phyloP scores from a whole-genome alignment of 2,797 vertebrate genomes.

The Cygnus olor region DNA sequence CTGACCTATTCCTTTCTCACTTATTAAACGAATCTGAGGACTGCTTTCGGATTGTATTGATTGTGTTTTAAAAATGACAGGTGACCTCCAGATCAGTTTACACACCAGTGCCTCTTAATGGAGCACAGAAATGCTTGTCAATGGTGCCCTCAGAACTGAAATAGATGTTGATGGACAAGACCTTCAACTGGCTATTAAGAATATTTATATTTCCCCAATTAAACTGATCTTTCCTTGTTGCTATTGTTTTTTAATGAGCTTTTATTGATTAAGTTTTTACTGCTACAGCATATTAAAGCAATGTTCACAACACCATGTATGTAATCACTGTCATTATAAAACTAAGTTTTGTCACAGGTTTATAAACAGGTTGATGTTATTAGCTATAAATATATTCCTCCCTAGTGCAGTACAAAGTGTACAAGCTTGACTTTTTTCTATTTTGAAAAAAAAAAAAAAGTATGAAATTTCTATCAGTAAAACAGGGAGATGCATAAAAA shows the following conservation, averaged over 20 bases:
- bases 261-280: slow-evolving; percentile 45
- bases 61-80: slow-evolving; percentile 74
- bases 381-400: background rate
- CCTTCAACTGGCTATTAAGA: slow-evolving; percentile 49
- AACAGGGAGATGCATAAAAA: background rate
- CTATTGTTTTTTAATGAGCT: slow-evolving; percentile 31
- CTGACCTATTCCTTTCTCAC: slow-evolving; percentile 67
- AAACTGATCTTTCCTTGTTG: background rate
- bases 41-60: slow-evolving; percentile 67
- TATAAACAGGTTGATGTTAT: background rate
- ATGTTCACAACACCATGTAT: background rate
- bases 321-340: background rate
- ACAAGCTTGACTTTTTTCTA: background rate
- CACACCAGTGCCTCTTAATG: slow-evolving; percentile 48
- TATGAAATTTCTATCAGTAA: background rate
- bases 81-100: slow-evolving; percentile 71
- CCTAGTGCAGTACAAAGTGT: background rate
- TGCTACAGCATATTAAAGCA: slow-evolving; percentile 17
- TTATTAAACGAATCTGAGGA: slow-evolving; percentile 70
- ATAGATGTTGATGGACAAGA: slow-evolving; percentile 73
- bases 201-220: slow-evolving; percentile 39
- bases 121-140: slow-evolving; percentile 60
- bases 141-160: slow-evolving; percentile 47
- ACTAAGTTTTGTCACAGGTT: background rate
- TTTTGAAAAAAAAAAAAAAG: slow-evolving; percentile 5